Evolutionary conservation across 2,888 invertebrate species (phyloP).

Genomic region (Sphaerophoria taeniata): DNA sequence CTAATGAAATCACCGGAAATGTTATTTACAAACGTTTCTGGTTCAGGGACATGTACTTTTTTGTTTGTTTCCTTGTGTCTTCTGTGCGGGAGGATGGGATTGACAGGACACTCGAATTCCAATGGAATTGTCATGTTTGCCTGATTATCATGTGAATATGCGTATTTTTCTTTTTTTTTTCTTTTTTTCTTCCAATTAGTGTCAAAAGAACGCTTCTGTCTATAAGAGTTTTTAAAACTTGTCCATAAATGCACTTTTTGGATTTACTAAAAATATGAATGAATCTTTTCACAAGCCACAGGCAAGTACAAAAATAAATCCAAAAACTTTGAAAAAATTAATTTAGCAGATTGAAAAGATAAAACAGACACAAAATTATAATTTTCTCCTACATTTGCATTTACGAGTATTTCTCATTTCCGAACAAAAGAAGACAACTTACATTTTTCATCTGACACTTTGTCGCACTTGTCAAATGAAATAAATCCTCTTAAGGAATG

Average conservation of each 20-base stretch:
- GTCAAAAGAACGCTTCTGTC: too few species aligned
- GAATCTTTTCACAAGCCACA: too few species aligned
- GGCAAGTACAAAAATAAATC: too few species aligned
- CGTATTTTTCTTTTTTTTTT: constrained; percentile 25
- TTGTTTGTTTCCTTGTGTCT: neutral
- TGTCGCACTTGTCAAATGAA: constrained; percentile 19
- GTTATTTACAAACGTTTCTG: constrained; percentile 71
- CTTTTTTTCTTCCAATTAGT: neutral
- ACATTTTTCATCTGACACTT: neutral
- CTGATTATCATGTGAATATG: constrained; percentile 64
- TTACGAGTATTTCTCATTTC: too few species aligned
- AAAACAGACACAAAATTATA: too few species aligned
- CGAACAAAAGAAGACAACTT: too few species aligned
- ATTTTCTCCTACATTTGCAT: too few species aligned
- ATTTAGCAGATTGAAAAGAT: too few species aligned
- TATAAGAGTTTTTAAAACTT: too few species aligned
- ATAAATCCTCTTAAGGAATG: constrained; percentile 30
- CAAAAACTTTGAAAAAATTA: too few species aligned
- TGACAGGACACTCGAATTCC: constrained; percentile 50
- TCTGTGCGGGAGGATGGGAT: neutral
- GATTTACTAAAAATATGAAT: too few species aligned
- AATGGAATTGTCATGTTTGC: constrained; percentile 66
- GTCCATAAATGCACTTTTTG: too few species aligned
- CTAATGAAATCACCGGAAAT: constrained; percentile 75
- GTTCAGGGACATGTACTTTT: constrained; percentile 46